Evolutionary conservation across 2,113 vertebrate genomes (phyloP).

Genomic region (Poicephalus gulielmi): DNA sequence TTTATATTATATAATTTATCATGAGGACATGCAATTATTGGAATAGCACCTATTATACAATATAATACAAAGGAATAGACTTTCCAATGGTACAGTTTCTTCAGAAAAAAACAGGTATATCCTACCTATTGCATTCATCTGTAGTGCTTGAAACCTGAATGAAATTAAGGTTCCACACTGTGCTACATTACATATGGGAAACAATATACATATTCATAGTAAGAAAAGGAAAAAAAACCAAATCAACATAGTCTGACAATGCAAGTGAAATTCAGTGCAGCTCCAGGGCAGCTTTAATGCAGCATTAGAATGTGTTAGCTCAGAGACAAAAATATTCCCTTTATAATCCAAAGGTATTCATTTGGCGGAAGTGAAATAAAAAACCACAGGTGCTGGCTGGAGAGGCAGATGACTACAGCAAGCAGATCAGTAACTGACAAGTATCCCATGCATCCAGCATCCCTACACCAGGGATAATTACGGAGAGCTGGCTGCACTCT

Average conservation of each 20-base stretch:
- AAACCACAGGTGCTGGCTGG: constrained; percentile 75
- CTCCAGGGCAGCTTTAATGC: constrained; percentile 75
- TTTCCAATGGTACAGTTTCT: constrained; percentile 72
- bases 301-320: constrained; percentile 73
- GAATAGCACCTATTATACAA: constrained; percentile 84
- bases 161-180: constrained; percentile 72
- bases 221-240: constrained; percentile 35
- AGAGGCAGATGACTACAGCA: constrained; percentile 75
- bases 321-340: constrained; percentile 69
- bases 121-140: constrained; percentile 76
- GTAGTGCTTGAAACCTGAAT: constrained; percentile 73
- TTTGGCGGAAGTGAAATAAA: constrained; percentile 76
- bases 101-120: constrained; percentile 72
- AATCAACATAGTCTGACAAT: constrained; percentile 64
- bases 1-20: constrained; percentile 81
- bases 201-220: constrained; percentile 54
- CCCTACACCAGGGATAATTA: not conserved
- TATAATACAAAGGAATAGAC: constrained; percentile 84
- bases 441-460: constrained; percentile 30
- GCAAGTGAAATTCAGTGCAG: constrained; percentile 74
- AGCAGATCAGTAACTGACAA: constrained; percentile 69
- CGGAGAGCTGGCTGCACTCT: constrained; percentile 23
- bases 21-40: constrained; percentile 85
- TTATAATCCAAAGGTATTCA: constrained; percentile 67
- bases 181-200: constrained; percentile 75